Evolutionary conservation across 2,888 invertebrate species (phyloP), one percentile per base, ranked within the genome.

Genomic region (Ceriagrion tenellum): DNA sequence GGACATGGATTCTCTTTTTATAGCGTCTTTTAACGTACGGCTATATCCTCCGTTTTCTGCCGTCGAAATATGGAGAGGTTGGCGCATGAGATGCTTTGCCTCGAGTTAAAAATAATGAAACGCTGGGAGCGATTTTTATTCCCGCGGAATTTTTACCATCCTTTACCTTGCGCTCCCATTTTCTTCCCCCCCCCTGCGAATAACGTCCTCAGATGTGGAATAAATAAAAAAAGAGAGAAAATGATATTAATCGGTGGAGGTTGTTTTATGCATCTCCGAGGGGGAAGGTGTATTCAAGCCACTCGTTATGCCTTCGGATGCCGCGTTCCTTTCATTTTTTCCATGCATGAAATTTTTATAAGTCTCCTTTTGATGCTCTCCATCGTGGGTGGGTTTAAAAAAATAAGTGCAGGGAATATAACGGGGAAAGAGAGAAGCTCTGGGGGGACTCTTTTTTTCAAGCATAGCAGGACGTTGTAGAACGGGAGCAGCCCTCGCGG

Each of bases 21-120:
- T 81, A 13, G 81, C 81, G 35, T 81, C 81, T 35, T 59, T 59
- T 81, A 81, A 81, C 81, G 81, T n/a, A 13, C 30, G 81, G 13
- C 35, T 35, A 12, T 81, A 81, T 81, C 81, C 81, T 2, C 81
- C 30, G 81, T 81, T 35, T 81, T 26, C 81, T 81, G 35, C 81
- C 81, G 81, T 81, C 81, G 81, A 81, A 81, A 81, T 81, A 81
- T 35, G 81, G 81, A 81, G 81, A 35, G 81, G 81, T 30, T 81
- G 81, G 81, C 81, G 13, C 81, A 81, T 81, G 81, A 81, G n/a
- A 35, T 81, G 81, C 35, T 35, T 81, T 35, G 26, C 30, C 30
- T 35, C 81, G 81, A 69, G 20, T 35, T 16, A 81, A 81, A 35
- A 81, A 81, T 81, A 81, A 10, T 23, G 47, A 47, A 47, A 47